Evolutionary conservation across 2,113 vertebrate species (phyloP), one percentile per base, ranked within the genome.

Genomic region (Phoenicopterus ruber): DNA sequence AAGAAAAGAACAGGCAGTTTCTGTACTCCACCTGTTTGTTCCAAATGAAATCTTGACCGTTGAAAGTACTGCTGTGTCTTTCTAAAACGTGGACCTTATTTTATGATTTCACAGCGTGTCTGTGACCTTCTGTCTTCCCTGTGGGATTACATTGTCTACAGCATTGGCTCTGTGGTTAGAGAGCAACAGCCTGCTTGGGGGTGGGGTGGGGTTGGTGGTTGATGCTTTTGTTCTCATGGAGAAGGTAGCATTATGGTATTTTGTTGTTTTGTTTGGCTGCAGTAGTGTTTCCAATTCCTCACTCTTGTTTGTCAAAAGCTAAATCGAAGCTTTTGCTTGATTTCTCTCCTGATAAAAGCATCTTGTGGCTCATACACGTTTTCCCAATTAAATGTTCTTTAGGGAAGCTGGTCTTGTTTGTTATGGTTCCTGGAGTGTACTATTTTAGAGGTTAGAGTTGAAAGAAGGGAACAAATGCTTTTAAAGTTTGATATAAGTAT

Each of bases 181-280:
- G 86, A 95, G 83, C 92, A 96, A 92, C 86, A 96, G 93, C 94
- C 96, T 97, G 89, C 87, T 97, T 96, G 94, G 97, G 97, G 95
- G 95, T 95, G 95, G 96, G 94, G 96, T 96, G 94, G 85, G 93
- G 90, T 94, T 94, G 88, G 76, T 97, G 83, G 87, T 93, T 90
- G 88, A 74, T 95, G 91, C 85, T 96, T 97, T 96, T 97, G 92
- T 97, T 97, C 93, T 95, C 66, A 4, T 92, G 87, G 54, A 70
- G 85, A 93, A 96, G 92, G 81, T 96, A 82, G 92, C 86, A 89
- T 93, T 93, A 86, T 93, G 84, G 88, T 82, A 88, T 96, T 97
- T 93, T 94, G 55, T 85, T 97, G 86, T 96, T 90, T 91, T 87
- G 59, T 88, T 96, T 95, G 91, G 94, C 91, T 79, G 76, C 74